Base-by-base conservation (phyloP, 2,888 invertebrate species). In the Acanthosepion esculentum region DNA sequence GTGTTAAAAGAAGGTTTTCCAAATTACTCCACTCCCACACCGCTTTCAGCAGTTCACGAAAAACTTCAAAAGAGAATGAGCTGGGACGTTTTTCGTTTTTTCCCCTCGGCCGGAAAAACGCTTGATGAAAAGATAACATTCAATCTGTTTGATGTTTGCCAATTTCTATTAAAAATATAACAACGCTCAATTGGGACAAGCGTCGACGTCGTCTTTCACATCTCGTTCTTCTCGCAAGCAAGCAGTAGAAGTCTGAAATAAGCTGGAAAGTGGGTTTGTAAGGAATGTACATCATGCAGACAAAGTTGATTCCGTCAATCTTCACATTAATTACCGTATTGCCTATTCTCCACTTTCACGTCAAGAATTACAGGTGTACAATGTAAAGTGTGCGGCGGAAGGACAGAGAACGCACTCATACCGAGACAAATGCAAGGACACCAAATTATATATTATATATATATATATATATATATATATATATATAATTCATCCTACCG, bases 131-230 rank as follows among this genome's bases (percentile, higher is more conserved):
- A 78, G 78, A 78, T 78, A 78, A 78, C 78, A 78, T 78, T 15
- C 78, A 33, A 78, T 78, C 78, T 18, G 78, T 78, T 78, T 78
- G 78, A 78, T 78, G 78, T 78, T 64, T 10, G n/a, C 15, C 33
- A 33, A 78, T 78, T 78, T 78, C 78, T n/a, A 78, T 78, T 78
- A 78, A 78, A 78, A 78, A 78, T 78, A 78, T 78, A 78, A 78
- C 78, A 78, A 78, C n/a, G 5, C 78, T 78, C 78, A 33, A 78
- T 33, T n/a, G 78, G n/a, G 78, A 78, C 78, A 78, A 78, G 78
- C 78, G 78, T 78, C 33, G 29, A 8, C 78, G 12, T 18, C 78
- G 15, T 33, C n/a, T 12, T 23, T 78, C n/a, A 33, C 78, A 33
- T 78, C 78, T 33, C n/a, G 78, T 78, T 18, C 78, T 33, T 78